These are phyloP conservation scores for Drosophila infuscata DNA, from an alignment of 2,888 invertebrate species.

Conservation along the genomic window DNA sequence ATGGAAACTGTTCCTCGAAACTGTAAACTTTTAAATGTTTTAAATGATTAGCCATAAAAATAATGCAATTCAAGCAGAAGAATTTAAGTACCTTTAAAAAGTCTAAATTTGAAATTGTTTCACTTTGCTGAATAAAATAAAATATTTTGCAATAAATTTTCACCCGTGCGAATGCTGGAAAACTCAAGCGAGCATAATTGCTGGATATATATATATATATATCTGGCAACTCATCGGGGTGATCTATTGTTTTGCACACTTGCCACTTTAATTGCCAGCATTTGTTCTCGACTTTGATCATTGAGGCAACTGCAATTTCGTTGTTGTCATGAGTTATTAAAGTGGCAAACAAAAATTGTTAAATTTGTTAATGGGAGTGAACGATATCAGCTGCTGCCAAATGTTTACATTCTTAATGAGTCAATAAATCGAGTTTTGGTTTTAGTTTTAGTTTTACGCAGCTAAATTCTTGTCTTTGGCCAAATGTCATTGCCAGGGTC, in stretches of 20 bases:
- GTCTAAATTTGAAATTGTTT: neutral
- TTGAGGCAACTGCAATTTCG: slow-evolving; percentile 15
- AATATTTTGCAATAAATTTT: neutral
- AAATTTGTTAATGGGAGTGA: slow-evolving; percentile 27
- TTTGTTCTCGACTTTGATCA: slow-evolving; percentile 39
- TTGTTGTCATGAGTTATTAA: slow-evolving; percentile 30
- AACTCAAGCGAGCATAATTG: neutral
- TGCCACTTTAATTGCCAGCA: neutral
- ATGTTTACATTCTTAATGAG: slow-evolving; percentile 75
- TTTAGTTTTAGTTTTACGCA: slow-evolving; percentile 32
- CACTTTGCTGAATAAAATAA: neutral
- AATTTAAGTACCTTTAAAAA: too few species aligned
- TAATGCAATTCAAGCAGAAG: too few species aligned
- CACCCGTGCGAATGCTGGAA: neutral
- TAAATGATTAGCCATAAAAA: too few species aligned
- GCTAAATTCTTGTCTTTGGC: slow-evolving; percentile 54
- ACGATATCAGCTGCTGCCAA: slow-evolving; percentile 24
- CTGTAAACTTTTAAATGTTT: neutral
- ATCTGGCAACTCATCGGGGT: neutral
- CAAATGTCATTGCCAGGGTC: slow-evolving; percentile 30
- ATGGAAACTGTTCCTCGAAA: neutral
- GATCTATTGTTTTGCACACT: slow-evolving; percentile 6
- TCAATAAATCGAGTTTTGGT: slow-evolving; percentile 52
- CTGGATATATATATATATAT: neutral
- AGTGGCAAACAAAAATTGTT: slow-evolving; percentile 33